Base-by-base conservation (phyloP, 2,888 invertebrate species). In the Aradus depressus region DNA sequence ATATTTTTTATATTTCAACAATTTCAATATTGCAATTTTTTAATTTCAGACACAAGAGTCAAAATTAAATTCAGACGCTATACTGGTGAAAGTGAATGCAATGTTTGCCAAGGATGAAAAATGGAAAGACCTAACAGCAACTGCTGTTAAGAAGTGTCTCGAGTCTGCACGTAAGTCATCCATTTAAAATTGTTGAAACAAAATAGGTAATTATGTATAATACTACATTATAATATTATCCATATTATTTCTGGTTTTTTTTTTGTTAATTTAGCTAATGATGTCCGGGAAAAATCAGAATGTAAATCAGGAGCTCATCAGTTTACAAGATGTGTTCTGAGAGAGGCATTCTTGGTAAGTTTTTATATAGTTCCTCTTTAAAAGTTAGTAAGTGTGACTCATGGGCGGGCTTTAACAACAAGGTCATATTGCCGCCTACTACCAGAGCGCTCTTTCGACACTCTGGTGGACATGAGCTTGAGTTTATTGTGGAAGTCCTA, bases 71-170 rank as follows among this genome's bases (percentile, higher is more conserved):
- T 47, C 52, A 37, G 50, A 56, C 3, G 19, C 16, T 4, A 32
- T 56, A 1, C 23, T 6, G 2, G 39, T 44, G 26, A 56, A 56
- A 52, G 26, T 56, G 23, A 12, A n/a, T 1, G 50, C 52, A 52
- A 43, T 14, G 35, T 31, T 45, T 8, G 50, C 31, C 18, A 52
- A 50, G 12, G 37, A 56, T 18, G 19, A 49, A 23, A 50, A 47
- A 32, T 56, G 56, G 56, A 39, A 44, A n/a, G 31, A 52, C 19
- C 21, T 45, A 18, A 39, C 43, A 37, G 47, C 47, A 28, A 21
- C 26, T 6, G 25, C 42, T 22, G 37, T 41, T n/a, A 51, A 54
- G n/a, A 56, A 54, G 35, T 56, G 56, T 12, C 34, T 54, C 8
- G 28, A 6, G 28, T 28, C 49, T 35, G 44, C 48, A 23, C 48